These are phyloP conservation scores for Gymnogyps californianus DNA, from an alignment of 2,113 vertebrate genomes.

Conservation along the genomic window DNA sequence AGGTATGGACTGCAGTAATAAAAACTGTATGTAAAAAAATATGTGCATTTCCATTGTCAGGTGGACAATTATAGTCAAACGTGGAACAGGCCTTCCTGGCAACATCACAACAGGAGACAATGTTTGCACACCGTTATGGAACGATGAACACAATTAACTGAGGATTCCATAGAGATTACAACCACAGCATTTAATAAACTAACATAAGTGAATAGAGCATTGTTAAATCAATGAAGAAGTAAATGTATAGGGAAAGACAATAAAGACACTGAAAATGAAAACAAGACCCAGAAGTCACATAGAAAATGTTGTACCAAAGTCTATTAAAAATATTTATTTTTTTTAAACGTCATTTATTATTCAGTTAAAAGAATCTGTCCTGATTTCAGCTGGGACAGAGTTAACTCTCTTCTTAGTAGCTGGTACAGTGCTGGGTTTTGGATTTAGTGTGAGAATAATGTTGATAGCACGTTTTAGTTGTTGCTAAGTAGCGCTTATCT, in stretches of 20 bases:
- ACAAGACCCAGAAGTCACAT: background rate
- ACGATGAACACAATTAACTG: background rate
- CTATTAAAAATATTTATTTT: background rate
- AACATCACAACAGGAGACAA: background rate
- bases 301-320: background rate
- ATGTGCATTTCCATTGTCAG: background rate
- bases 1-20: background rate
- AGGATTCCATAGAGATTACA: background rate
- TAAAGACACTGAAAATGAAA: background rate
- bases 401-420: too few relatives aligned
- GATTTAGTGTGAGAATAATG: too few relatives aligned
- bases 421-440: too few relatives aligned
- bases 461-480: too few relatives aligned
- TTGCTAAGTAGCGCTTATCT: too few relatives aligned
- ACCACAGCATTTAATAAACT: background rate
- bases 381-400: too few relatives aligned
- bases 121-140: background rate
- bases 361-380: background rate
- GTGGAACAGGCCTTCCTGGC: background rate
- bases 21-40: background rate
- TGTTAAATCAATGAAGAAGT: background rate
- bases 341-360: background rate
- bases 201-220: background rate
- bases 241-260: background rate
- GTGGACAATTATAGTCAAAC: background rate